A percentile compares a stretch with the other conserved stretches of the same genome.
Conservation (phyloP, 2,797 vertebrate genomes). For the Sebastes steindachneri region DNA sequence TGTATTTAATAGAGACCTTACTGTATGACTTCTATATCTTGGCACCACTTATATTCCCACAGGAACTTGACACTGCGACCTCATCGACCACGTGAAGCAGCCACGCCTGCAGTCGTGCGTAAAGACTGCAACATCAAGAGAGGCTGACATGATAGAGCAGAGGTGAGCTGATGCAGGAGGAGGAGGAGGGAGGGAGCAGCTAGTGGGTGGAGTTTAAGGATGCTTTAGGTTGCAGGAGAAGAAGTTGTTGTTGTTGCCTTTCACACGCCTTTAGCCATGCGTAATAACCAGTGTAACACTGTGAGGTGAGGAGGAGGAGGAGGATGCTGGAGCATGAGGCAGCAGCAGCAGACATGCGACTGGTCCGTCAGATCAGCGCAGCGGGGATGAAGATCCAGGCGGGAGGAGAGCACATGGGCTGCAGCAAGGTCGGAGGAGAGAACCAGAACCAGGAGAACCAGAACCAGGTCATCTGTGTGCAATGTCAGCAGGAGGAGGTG, state of each 20-base stretch:
- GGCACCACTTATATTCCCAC: not conserved
- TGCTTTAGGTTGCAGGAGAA: not conserved
- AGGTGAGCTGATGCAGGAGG: not conserved
- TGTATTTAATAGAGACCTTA: not conserved
- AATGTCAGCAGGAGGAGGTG: conserved; percentile 69
- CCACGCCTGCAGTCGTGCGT: conserved; percentile 57
- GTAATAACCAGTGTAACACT: conserved; percentile 32
- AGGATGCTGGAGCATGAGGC: conserved; percentile 70
- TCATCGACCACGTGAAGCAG: conserved; percentile 42
- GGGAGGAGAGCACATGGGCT: conserved; percentile 65
- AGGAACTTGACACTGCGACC: conserved; percentile 11
- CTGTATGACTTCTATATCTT: not conserved
- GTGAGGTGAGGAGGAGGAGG: conserved; percentile 29
- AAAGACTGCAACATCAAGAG: conserved; percentile 41
- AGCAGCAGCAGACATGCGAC: conserved; percentile 61
- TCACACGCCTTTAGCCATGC: conserved; percentile 34
- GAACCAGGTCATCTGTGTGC: conserved; percentile 62
- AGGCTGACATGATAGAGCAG: not conserved
- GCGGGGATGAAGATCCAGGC: conserved; percentile 73
- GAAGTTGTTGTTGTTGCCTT: not conserved
- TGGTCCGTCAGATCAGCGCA: conserved; percentile 61
- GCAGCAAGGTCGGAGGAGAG: conserved; percentile 68
- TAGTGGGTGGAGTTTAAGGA: conserved; percentile 35
- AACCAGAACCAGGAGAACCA: conserved; percentile 39
- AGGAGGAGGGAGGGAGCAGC: not conserved